Evolutionary conservation across 2,113 vertebrate genomes (phyloP).

Genomic region (Plestiodon gilberti): DNA sequence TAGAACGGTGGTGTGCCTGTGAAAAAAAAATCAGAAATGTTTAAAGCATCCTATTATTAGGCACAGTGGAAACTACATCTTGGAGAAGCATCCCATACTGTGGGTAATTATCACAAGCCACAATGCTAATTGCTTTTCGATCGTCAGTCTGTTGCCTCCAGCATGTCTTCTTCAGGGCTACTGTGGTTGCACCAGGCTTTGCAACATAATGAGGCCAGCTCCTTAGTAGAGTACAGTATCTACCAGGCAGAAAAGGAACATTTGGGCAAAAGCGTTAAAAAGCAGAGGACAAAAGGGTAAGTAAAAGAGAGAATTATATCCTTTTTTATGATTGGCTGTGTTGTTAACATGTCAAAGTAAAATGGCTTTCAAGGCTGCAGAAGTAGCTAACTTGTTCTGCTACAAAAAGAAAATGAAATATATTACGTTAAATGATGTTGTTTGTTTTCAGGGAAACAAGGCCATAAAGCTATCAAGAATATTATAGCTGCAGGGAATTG

Average conservation of each 20-base stretch:
- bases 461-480: constrained; percentile 2
- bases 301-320: constrained; percentile 3
- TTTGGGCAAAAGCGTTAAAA: constrained; percentile 43
- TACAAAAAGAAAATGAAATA: background rate
- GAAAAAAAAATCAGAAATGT: constrained; percentile 71
- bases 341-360: constrained; percentile 12
- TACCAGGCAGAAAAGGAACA: constrained; percentile 31
- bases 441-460: constrained; percentile 16
- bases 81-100: constrained; percentile 73
- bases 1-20: constrained; percentile 54
- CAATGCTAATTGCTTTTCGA: constrained; percentile 83
- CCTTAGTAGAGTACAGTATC: constrained; percentile 65
- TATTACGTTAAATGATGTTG: background rate
- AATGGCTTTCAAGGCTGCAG: background rate
- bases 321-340: constrained; percentile 13
- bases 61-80: constrained; percentile 72
- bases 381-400: background rate
- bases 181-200: constrained; percentile 46
- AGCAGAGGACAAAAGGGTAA: background rate
- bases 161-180: constrained; percentile 65
- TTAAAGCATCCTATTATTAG: constrained; percentile 80
- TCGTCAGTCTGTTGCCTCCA: constrained; percentile 66
- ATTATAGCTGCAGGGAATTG: background rate
- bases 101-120: constrained; percentile 80
- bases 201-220: constrained; percentile 65